A percentile compares a stretch with the other conserved stretches of the same genome.
Evolutionary conservation across 2,113 vertebrate species (phyloP).

Genomic region (Sceloporus undulatus): DNA sequence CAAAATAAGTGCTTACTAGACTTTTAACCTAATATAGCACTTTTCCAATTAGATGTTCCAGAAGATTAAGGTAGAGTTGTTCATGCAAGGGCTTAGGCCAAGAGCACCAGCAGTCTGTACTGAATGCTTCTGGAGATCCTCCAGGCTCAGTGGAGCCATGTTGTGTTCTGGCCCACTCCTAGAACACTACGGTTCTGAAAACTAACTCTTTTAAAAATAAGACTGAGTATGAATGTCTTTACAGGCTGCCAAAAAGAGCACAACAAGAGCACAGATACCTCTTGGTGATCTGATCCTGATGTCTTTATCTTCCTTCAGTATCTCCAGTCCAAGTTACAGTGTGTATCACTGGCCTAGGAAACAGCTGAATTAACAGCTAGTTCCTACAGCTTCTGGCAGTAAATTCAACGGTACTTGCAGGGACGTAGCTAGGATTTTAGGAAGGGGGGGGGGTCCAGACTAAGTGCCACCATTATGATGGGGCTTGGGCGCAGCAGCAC

Average conservation of each 20-base stretch:
- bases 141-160: neutral
- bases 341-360: neutral
- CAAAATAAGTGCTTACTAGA: neutral
- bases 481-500: too few species aligned
- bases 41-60: neutral
- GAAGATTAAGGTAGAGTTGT: neutral
- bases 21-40: neutral
- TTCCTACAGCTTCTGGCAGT: neutral
- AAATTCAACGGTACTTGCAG: neutral
- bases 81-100: neutral
- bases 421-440: too few species aligned
- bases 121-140: neutral
- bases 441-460: too few species aligned
- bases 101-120: neutral
- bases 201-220: neutral
- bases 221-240: neutral
- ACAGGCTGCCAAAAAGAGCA: neutral
- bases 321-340: neutral
- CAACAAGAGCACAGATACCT: neutral
- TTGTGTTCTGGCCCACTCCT: neutral
- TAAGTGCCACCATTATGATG: too few species aligned
- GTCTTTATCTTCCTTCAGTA: conserved; percentile 12
- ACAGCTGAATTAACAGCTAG: neutral
- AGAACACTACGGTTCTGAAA: neutral
- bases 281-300: neutral